phyloP scores from a whole-genome alignment of 2,888 invertebrate species.

The Gymnocheta viridis region DNA sequence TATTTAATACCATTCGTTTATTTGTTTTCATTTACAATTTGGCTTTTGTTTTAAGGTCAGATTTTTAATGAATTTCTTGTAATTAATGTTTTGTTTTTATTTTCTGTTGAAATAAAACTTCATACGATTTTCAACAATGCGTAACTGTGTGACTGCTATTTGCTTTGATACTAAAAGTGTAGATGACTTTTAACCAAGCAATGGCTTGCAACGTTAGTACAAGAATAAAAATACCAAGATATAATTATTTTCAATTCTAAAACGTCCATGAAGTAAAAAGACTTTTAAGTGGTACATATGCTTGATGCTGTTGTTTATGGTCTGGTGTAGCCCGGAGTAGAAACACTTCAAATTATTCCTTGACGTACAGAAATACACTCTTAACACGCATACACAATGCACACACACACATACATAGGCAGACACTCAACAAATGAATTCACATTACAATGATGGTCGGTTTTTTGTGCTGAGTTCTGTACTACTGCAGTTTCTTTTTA shows the following conservation, averaged over 20 bases:
- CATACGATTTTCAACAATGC: neutral
- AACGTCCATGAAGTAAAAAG: conserved; percentile 40
- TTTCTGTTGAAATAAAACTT: neutral
- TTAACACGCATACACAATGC: neutral
- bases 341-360: conserved; percentile 39
- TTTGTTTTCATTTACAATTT: too few species aligned
- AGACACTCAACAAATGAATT: conserved; percentile 42
- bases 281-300: conserved; percentile 27
- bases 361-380: conserved; percentile 12
- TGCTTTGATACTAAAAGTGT: neutral
- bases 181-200: conserved; percentile 16
- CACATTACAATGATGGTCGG: neutral
- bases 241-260: conserved; percentile 44
- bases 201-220: conserved; percentile 13
- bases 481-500: neutral
- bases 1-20: too few species aligned
- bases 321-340: conserved; percentile 33
- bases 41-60: too few species aligned
- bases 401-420: neutral
- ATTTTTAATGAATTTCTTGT: neutral
- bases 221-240: neutral
- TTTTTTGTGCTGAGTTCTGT: neutral
- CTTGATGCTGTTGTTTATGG: conserved; percentile 32
- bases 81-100: neutral
- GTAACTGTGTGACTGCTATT: conserved; percentile 9